Evolutionary conservation across 2,888 invertebrate genomes (phyloP), one percentile per base, ranked within the genome.

Genomic region (Chalcosyrphus nemorum): DNA sequence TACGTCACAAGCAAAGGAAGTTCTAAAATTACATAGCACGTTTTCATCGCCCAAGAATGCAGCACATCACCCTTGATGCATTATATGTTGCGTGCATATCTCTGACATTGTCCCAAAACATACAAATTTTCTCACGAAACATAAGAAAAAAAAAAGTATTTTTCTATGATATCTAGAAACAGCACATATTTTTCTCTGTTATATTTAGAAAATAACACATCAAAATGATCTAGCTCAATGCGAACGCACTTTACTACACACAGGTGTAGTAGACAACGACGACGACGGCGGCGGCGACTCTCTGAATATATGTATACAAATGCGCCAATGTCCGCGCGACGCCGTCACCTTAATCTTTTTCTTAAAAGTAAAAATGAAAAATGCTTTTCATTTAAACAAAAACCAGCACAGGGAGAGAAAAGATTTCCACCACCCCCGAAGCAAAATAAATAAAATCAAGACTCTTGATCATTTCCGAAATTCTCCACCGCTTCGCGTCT

Each of bases 101-200:
- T 35, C 6, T 82, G 82, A 82, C 82, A 82, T 78, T 82, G 82
- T 82, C 78, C 71, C 61, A 71, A 52, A 65, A 77, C 66, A 65
- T 57, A n/a, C n/a, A 68, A 43, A 68, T 38, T 38, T 47, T 35
- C 5, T 11, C 4, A 11, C 29, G 13, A 29, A 15, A 59, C 47
- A 11, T 13, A 63, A 11, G 7, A 43, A 41, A 45, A 17, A n/a
- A 19, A 43, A 32, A 45, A 2, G 11, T 21, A 3, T 35, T 38
- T 74, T 66, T 66, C 17, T 65, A 54, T 59, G 52, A 72, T 66
- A 72, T 54, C 45, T 74, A 27, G 57, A 80, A 24, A 35, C 45
- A 29, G n/a, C 71, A 50, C 27, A 56, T 66, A 17, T 57, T 74
- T 84, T 32, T 24, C 4, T 24, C 4, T 24, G 2, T 4, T 84